Percentiles rank a stretch among this genome's conserved stretches.
Evolutionary conservation across 1,140 invertebrate species (phyloP).

Genomic region (Idris sp.): DNA sequence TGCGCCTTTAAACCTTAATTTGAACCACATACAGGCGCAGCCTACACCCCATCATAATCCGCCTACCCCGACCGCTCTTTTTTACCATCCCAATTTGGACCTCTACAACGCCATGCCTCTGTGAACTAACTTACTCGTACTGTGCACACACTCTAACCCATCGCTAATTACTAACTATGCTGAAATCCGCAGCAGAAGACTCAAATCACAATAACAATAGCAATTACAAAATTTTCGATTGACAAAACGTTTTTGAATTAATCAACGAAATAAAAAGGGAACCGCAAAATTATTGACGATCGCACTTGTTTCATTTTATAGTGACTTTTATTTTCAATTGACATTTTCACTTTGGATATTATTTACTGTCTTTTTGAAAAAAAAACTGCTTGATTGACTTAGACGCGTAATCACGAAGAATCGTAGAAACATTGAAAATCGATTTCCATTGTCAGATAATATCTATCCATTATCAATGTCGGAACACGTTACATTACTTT

Average conservation of each 20-base stretch:
- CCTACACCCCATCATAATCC: constrained; percentile 76
- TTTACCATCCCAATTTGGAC: constrained; percentile 78
- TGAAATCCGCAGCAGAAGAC: constrained; percentile 58
- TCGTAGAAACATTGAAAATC: constrained; percentile 51
- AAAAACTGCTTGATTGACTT: constrained; percentile 24
- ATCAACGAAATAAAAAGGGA: constrained; percentile 11
- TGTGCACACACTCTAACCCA: constrained; percentile 70
- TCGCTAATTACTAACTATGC: constrained; percentile 70
- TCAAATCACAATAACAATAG: constrained; percentile 39
- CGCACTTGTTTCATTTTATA: constrained; percentile 32
- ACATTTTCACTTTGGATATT: constrained; percentile 28
- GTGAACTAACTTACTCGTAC: constrained; percentile 81
- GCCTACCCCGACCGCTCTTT: constrained; percentile 80
- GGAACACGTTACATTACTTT: constrained; percentile 49
- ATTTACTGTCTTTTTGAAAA: constrained; percentile 21
- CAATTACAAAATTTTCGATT: constrained; percentile 27
- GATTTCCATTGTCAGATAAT: constrained; percentile 53
- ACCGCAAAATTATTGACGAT: constrained; percentile 24
- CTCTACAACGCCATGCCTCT: constrained; percentile 88
- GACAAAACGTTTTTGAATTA: constrained; percentile 31
- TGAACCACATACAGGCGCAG: constrained; percentile 77
- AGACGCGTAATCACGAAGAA: constrained; percentile 34
- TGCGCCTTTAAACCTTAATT: constrained; percentile 76
- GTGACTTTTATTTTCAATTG: constrained; percentile 24
- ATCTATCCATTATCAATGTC: constrained; percentile 51